Evolutionary conservation across 2,113 vertebrate genomes (phyloP).

Genomic region (Phaetusa simplex): DNA sequence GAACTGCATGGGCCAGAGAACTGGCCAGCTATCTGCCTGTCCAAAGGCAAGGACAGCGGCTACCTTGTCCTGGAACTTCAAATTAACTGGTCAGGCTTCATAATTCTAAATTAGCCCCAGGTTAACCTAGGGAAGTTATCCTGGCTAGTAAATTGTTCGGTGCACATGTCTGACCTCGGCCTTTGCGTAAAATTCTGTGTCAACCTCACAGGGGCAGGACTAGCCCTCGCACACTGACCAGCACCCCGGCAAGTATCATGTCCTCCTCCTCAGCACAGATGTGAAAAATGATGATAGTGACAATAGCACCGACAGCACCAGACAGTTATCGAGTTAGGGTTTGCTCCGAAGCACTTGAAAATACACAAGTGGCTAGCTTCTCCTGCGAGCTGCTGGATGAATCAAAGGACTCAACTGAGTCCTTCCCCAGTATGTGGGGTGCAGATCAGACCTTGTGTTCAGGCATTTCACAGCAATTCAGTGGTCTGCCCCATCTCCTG

Average conservation of each 20-base stretch:
- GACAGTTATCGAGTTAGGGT: background rate
- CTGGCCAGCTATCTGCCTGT: fast-evolving
- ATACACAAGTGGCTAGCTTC: background rate
- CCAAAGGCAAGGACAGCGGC: background rate
- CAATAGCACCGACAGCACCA: background rate
- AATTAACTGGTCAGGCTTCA: background rate
- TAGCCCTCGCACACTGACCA: background rate
- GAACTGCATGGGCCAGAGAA: background rate
- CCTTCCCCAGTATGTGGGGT: background rate
- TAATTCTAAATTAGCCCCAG: background rate
- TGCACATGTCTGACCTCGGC: background rate
- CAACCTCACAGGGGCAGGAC: no score
- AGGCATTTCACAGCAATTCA: background rate
- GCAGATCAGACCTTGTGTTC: background rate
- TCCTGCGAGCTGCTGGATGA: background rate
- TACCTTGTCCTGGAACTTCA: background rate
- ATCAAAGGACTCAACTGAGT: no score
- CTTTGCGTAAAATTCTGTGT: background rate
- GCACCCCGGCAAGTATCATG: no score
- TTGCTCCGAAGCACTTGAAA: background rate
- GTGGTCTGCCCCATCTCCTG: background rate
- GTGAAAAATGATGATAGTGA: background rate
- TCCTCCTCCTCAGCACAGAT: background rate
- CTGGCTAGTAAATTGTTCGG: background rate
- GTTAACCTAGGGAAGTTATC: background rate